Evolutionary conservation across 2,113 vertebrate species (phyloP), one percentile per base, ranked within the genome.

Genomic region (Pedionomus torquatus): DNA sequence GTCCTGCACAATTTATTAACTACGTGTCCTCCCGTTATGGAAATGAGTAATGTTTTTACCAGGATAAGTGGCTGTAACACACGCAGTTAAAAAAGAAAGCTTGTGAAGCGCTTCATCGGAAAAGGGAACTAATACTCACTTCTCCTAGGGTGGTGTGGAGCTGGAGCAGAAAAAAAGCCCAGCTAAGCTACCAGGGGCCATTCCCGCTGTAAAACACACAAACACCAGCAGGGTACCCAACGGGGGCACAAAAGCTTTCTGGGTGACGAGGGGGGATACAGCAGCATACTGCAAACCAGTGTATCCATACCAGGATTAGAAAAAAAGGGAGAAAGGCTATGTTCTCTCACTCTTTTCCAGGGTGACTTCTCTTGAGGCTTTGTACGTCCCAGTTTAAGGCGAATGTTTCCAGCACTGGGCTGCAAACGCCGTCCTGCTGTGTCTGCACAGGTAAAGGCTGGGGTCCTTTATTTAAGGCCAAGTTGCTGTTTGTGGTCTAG

Each of bases 241-340:
- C 3, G 11, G 23, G 23, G 63, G n/a, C 35, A 35, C n/a, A 26
- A 8, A 46, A 35, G 2, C 21, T 8, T 52, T 20, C 39, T 46
- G 5, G 3, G 7, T 6, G 15, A 23, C 5, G 2, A 15, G 18
- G 10, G n/a, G 33, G 13, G 15, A 10, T 3, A 2, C 16, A 7
- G n/a, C n/a, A n/a, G n/a, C n/a, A n/a, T n/a, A n/a, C n/a, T n/a
- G n/a, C n/a, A n/a, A n/a, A n/a, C n/a, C n/a, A n/a, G n/a, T 2
- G 5, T 4, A 5, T 37, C 21, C 0, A 2, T 33, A 41, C 33
- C 26, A 4, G 17, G 69, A 70, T 35, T 26, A 13, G n/a, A n/a
- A 41, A 70, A 31, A 15, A 5, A 26, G 33, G 37, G 15, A 4
- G n/a, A 19, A 24, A 21, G 25, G 26, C 1, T 33, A 3, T 65